Conservation (phyloP, 2,888 invertebrate species). For the Diplolepis rosae region DNA sequence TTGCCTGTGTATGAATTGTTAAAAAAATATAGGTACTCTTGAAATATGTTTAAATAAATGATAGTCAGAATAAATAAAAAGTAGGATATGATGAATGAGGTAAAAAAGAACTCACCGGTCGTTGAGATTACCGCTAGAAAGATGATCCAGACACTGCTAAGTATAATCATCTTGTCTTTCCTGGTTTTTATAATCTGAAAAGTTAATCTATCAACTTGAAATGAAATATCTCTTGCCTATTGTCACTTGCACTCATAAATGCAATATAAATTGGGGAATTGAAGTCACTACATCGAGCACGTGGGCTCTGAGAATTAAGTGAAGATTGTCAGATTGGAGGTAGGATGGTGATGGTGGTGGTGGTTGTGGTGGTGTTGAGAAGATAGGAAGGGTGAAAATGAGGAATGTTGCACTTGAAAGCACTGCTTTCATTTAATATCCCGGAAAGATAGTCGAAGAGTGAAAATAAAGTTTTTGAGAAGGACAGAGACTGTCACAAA, state of each 20-base stretch:
- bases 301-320: neutral
- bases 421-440: constrained; percentile 7
- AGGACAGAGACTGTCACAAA: neutral
- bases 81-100: neutral
- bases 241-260: constrained; percentile 13
- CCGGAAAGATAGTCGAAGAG: neutral
- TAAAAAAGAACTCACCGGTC: constrained; percentile 61
- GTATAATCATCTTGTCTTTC: constrained; percentile 58
- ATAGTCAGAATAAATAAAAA: too few species aligned
- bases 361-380: neutral
- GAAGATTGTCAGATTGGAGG: neutral
- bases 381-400: too few species aligned
- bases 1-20: too few species aligned
- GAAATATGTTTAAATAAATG: too few species aligned
- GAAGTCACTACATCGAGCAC: constrained; percentile 6
- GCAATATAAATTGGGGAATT: neutral
- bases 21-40: too few species aligned
- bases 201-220: neutral
- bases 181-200: neutral
- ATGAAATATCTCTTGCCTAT: neutral
- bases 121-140: constrained; percentile 60
- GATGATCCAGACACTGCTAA: constrained; percentile 57
- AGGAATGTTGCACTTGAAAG: neutral
- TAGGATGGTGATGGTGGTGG: neutral
- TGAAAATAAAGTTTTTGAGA: neutral